phyloP scores from a whole-genome alignment of 2,797 vertebrate genomes.

The Gymnodraco acuticeps region DNA sequence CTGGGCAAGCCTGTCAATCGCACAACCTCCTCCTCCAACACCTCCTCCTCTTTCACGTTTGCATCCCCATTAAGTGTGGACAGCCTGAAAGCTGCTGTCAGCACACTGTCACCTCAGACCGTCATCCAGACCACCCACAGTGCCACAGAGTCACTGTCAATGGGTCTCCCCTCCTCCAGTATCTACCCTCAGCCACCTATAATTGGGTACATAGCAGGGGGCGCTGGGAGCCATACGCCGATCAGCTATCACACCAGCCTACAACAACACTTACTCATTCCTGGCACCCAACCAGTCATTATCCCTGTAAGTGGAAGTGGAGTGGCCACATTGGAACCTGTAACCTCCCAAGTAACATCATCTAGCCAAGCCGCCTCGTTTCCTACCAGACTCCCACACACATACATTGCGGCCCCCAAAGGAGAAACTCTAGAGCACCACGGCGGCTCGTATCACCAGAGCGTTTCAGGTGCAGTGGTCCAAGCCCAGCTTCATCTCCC shows the following conservation, averaged over 20 bases:
- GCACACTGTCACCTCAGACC: slow-evolving; percentile 91
- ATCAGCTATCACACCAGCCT: slow-evolving; percentile 91
- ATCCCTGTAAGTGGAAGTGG: slow-evolving; percentile 91
- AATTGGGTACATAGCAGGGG: slow-evolving; percentile 93
- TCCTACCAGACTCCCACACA: slow-evolving; percentile 90
- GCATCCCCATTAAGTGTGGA: slow-evolving; percentile 87
- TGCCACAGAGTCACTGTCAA: slow-evolving; percentile 90
- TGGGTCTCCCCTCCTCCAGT: slow-evolving; percentile 89
- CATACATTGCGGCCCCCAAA: slow-evolving; percentile 92
- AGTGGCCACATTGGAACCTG: slow-evolving; percentile 85
- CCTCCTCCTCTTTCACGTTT: slow-evolving; percentile 87
- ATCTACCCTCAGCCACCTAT: slow-evolving; percentile 94
- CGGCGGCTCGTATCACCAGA: slow-evolving; percentile 75
- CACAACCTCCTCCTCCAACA: slow-evolving; percentile 81
- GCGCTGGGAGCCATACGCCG: slow-evolving; percentile 82
- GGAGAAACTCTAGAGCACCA: slow-evolving; percentile 87
- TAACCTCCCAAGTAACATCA: slow-evolving; percentile 82
- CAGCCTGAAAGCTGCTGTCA: slow-evolving; percentile 86
- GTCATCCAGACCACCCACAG: slow-evolving; percentile 96
- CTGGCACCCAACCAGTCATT: slow-evolving; percentile 93
- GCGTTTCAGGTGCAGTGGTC: slow-evolving; percentile 85
- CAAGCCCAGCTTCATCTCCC: slow-evolving; percentile 97
- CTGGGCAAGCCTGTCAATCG: slow-evolving; percentile 90
- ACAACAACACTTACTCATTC: slow-evolving; percentile 95
- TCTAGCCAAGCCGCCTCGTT: slow-evolving; percentile 88